Evolutionary conservation across 2,797 vertebrate genomes (phyloP), one percentile per base, ranked within the genome.

Genomic region (Luscinia luscinia): DNA sequence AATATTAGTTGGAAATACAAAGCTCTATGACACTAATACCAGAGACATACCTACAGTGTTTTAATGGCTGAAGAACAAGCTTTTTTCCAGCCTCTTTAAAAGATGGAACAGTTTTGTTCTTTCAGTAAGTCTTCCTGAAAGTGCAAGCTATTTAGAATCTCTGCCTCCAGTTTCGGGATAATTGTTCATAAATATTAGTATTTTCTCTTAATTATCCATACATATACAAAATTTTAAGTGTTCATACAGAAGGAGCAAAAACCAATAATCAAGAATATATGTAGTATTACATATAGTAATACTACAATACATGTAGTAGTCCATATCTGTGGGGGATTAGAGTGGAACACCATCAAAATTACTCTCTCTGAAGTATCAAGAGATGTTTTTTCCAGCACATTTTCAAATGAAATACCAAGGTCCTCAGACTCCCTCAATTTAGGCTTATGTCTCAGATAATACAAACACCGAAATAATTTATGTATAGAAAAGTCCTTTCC

Each of bases 1-100:
- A 93, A 84, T 43, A 95, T 92, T 87, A 96, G 80, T 89, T 89
- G n/a, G 76, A 96, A 97, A 87, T 86, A 96, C 8, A 28, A 93
- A 92, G 73, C 93, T 92, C 70, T 84, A 75, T 90, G 90, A 94
- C 87, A 92, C 66, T 75, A 90, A 84, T 72, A 96, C 14, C 54
- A 84, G 70, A 94, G 87, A 95, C 48, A 86, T 93, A 92, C 70
- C 43, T 67, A 51, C 13, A 77, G 23, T 30, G 17, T 62, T 88
- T 94, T 57, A 91, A 75, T 20, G 38, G 52, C 26, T 83, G n/a
- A 83, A 89, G 28, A 94, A 58, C 28, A 67, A 43, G 34, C 22
- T 27, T 87, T 81, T 72, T 40, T 82, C 62, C 13, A 62, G 79
- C 6, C n/a, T 70, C 54, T 74, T 70, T 68, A 34, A 86, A 89